Evolutionary conservation across 1,140 invertebrate species (phyloP).

Genomic region (Camponotus pennsylvanicus): DNA sequence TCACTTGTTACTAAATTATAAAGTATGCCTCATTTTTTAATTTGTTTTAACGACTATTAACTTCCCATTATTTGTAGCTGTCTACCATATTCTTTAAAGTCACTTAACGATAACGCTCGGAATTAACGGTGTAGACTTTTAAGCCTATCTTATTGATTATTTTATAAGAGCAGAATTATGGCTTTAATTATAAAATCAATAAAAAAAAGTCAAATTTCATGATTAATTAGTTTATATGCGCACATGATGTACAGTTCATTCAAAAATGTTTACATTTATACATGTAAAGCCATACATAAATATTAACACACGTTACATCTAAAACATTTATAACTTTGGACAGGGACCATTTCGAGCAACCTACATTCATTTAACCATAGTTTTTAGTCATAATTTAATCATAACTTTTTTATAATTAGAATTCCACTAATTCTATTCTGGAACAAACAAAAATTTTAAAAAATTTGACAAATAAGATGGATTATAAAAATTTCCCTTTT

Average conservation of each 20-base stretch:
- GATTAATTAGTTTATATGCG: too few relatives aligned
- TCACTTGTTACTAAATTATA: conserved; percentile 30
- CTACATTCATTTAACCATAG: conserved; percentile 10
- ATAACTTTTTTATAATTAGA: conserved; percentile 28
- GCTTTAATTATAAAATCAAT: background rate
- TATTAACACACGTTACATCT: background rate
- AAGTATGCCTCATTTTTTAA: background rate
- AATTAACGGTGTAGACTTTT: conserved; percentile 1
- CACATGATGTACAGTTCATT: too few relatives aligned
- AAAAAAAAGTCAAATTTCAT: conserved; percentile 11
- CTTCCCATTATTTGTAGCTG: conserved; percentile 28
- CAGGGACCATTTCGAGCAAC: background rate
- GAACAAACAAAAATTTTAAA: background rate
- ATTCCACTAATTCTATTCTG: background rate
- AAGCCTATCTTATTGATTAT: background rate
- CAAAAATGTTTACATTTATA: background rate
- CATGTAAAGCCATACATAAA: background rate
- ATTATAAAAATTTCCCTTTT: background rate
- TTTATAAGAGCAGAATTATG: background rate
- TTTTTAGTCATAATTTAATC: background rate
- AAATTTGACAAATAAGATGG: conserved; percentile 1
- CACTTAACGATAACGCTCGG: conserved; percentile 13
- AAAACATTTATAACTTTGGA: background rate
- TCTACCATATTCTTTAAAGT: conserved; percentile 15
- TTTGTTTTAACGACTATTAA: conserved; percentile 23